Evolutionary conservation across 2,113 vertebrate genomes (phyloP).

Genomic region (Petrocephalus zakoni): DNA sequence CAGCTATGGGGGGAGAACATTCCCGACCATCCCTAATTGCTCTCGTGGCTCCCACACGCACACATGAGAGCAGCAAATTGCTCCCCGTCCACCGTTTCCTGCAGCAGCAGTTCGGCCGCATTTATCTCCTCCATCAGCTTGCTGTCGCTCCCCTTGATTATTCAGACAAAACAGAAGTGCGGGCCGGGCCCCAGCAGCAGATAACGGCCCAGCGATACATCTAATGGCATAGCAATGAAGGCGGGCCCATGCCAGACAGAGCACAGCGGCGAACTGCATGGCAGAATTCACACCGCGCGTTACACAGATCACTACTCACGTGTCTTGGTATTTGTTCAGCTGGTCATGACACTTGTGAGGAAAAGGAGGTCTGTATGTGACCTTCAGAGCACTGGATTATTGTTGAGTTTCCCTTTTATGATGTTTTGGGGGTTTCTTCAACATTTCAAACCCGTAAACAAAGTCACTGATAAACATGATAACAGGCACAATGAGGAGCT

Average conservation of each 20-base stretch:
- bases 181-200: conserved; percentile 19
- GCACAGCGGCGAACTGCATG: background rate
- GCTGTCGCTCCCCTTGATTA: conserved; percentile 65
- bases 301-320: background rate
- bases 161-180: conserved; percentile 66
- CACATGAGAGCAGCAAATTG: conserved; percentile 38
- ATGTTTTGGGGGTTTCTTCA: background rate
- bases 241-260: background rate
- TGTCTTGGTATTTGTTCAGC: background rate
- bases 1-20: background rate
- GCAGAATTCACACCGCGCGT: background rate
- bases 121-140: conserved; percentile 59
- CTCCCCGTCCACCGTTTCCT: conserved; percentile 58
- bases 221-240: background rate
- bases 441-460: background rate
- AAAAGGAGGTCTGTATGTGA: background rate
- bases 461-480: background rate
- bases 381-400: background rate
- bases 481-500: background rate
- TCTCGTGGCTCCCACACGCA: conserved; percentile 27
- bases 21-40: background rate
- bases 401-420: background rate
- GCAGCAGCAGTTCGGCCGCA: conserved; percentile 46
- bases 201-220: conserved; percentile 20
- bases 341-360: background rate